Conservation (phyloP, 2,797 vertebrate species). For the Molossus molossus region DNA sequence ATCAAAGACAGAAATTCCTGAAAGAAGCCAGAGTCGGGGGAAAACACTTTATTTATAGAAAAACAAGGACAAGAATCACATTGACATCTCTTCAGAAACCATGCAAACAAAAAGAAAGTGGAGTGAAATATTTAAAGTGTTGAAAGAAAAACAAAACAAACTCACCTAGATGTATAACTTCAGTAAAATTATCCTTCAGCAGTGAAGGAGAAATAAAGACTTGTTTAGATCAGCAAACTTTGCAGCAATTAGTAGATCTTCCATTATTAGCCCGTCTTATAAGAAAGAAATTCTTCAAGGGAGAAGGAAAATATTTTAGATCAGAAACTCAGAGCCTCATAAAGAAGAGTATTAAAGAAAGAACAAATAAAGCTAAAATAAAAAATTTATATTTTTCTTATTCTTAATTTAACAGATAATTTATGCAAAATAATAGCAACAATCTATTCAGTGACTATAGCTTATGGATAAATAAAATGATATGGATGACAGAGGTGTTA, state of each 20-base stretch:
- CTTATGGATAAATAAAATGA: background rate
- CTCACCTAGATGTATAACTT: background rate
- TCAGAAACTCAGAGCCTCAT: background rate
- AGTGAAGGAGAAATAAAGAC: background rate
- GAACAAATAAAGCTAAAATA: slow-evolving; percentile 8
- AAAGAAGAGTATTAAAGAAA: background rate
- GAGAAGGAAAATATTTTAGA: slow-evolving; percentile 19
- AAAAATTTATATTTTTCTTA: background rate
- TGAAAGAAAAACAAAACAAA: background rate
- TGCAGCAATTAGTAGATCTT: background rate
- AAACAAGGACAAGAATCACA: background rate
- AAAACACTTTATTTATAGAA: background rate
- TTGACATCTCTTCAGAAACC: background rate
- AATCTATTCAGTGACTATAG: background rate
- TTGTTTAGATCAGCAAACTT: background rate
- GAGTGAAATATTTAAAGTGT: slow-evolving; percentile 11
- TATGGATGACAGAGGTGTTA: background rate
- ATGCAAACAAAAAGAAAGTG: slow-evolving; percentile 28
- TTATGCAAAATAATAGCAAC: background rate
- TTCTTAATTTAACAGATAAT: background rate
- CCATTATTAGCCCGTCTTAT: background rate
- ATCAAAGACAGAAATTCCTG: slow-evolving; percentile 2
- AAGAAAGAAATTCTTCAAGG: slow-evolving; percentile 14
- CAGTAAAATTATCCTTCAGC: background rate
- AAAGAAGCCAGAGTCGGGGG: background rate